Conservation (phyloP, 2,797 vertebrate species). For the Anguilla megastoma region DNA sequence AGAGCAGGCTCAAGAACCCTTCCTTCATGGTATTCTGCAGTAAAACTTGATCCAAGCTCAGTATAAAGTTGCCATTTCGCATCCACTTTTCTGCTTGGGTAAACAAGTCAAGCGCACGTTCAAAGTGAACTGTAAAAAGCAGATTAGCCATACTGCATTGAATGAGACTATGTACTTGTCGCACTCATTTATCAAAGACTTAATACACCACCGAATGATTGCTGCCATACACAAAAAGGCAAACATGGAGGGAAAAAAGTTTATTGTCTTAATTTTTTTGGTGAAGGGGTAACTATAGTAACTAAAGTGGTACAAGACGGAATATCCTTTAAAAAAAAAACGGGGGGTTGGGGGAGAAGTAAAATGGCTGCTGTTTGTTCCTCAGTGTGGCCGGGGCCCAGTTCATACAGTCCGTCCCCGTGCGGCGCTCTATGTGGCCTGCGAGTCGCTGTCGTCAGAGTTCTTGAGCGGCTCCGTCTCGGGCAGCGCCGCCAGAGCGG, state of each 20-base stretch:
- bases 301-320: background rate
- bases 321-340: background rate
- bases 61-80: background rate
- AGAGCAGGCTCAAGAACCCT: background rate
- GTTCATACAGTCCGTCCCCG: background rate
- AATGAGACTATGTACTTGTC: background rate
- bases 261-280: constrained; percentile 1
- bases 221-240: background rate
- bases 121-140: background rate
- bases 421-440: constrained; percentile 39
- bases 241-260: background rate
- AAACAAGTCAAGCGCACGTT: background rate
- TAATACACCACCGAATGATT: background rate
- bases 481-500: constrained; percentile 67
- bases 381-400: background rate
- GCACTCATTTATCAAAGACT: background rate
- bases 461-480: constrained; percentile 58
- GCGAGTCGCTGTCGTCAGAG: constrained; percentile 85
- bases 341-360: background rate
- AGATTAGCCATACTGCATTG: background rate
- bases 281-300: background rate
- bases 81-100: background rate
- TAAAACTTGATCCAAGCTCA: background rate
- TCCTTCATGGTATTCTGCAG: background rate
- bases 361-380: background rate